Evolutionary conservation across 2,888 invertebrate species (phyloP).

Genomic region (Thera obeliscata): DNA sequence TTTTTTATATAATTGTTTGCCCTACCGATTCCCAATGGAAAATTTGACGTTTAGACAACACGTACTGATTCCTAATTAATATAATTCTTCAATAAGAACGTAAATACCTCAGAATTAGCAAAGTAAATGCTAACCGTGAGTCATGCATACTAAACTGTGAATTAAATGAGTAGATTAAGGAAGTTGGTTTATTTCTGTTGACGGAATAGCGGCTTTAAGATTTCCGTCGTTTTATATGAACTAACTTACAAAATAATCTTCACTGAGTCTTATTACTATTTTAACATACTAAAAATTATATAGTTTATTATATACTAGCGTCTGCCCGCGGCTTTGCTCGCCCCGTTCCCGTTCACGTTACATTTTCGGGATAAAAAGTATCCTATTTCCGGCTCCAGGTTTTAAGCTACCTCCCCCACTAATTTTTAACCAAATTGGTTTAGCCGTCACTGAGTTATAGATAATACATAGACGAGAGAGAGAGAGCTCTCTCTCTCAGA

Average conservation of each 20-base stretch:
- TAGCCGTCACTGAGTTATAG: no score
- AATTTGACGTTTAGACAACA: slow-evolving; percentile 4
- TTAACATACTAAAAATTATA: no score
- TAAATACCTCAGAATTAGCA: slow-evolving; percentile 25
- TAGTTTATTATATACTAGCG: no score
- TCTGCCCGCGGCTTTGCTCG: no score
- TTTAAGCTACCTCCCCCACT: no score
- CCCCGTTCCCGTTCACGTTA: no score
- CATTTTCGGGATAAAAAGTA: no score
- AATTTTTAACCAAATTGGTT: no score
- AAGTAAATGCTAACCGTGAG: slow-evolving; percentile 23
- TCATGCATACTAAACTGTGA: slow-evolving; percentile 28
- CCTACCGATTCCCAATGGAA: neutral
- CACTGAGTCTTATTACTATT: no score
- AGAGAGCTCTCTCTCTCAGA: no score
- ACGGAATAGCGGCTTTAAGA: slow-evolving; percentile 4
- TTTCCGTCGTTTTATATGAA: slow-evolving; percentile 7
- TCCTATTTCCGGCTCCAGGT: no score
- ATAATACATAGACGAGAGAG: no score
- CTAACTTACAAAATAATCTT: neutral
- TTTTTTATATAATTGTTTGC: neutral
- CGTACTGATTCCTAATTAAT: slow-evolving; percentile 14
- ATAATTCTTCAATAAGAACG: slow-evolving; percentile 6
- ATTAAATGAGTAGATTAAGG: slow-evolving; percentile 27
- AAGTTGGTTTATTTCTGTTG: slow-evolving; percentile 27